Percentiles rank a stretch among this genome's conserved stretches.
Conservation (phyloP, 2,113 vertebrate genomes). For the Brachyhypopomus gauderio region DNA sequence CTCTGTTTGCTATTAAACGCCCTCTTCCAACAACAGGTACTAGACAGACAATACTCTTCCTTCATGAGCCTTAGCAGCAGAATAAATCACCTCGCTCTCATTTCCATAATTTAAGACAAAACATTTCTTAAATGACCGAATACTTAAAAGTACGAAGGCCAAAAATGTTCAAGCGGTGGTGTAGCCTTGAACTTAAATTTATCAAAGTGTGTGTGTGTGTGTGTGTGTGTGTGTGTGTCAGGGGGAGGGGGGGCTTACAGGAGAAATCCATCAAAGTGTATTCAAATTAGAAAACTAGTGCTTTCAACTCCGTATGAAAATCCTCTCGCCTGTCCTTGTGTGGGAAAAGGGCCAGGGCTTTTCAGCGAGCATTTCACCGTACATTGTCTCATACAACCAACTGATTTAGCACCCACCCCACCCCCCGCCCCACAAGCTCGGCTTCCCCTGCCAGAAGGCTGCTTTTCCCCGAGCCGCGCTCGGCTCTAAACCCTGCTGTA, state of each 20-base stretch:
- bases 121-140: not conserved
- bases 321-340: not conserved
- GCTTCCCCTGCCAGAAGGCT: constrained; percentile 20
- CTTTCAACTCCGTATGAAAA: not conserved
- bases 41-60: not conserved
- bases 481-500: constrained; percentile 24
- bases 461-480: constrained; percentile 13
- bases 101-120: not conserved
- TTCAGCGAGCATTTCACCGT: constrained; percentile 30
- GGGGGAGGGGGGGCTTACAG: not conserved
- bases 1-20: constrained; percentile 52
- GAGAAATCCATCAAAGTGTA: not conserved
- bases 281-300: not conserved
- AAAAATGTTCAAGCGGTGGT: not conserved
- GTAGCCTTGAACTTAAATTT: not conserved
- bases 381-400: constrained; percentile 14
- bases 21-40: constrained; percentile 1
- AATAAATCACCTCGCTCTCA: not conserved
- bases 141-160: not conserved
- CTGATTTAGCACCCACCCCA: constrained; percentile 24
- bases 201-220: not conserved
- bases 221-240: too few species aligned
- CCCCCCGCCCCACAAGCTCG: not conserved
- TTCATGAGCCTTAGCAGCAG: not conserved
- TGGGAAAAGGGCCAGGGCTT: constrained; percentile 22